Evolutionary conservation across 2,113 vertebrate species (phyloP).

Genomic region (Carassius auratus): DNA sequence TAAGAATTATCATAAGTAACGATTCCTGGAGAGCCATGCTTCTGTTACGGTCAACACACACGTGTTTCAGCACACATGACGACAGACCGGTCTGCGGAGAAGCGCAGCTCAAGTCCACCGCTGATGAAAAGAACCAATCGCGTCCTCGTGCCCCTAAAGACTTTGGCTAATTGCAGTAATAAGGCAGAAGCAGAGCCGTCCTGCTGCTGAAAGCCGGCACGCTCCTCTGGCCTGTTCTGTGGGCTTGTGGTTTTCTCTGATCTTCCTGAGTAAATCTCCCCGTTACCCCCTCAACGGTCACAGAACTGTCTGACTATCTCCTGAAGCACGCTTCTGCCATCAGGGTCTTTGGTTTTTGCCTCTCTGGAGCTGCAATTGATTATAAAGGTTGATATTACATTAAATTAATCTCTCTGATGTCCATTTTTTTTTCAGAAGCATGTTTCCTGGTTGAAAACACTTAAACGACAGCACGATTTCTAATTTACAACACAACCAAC

Average conservation of each 20-base stretch:
- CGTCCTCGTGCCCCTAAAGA: conserved; percentile 65
- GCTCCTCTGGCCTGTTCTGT: conserved; percentile 36
- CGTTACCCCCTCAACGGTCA: neutral
- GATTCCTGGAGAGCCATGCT: neutral
- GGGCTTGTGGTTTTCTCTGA: conserved; percentile 49
- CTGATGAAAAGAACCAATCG: conserved; percentile 72
- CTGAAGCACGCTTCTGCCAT: conserved; percentile 9
- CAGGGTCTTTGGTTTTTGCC: conserved; percentile 2
- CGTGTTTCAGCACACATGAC: neutral
- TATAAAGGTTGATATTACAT: conserved; percentile 10
- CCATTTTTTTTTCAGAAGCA: neutral
- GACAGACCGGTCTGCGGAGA: conserved; percentile 32
- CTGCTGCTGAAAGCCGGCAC: conserved; percentile 33
- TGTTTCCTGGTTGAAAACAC: conserved; percentile 14
- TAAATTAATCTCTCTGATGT: neutral
- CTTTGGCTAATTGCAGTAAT: conserved; percentile 74
- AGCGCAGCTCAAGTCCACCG: conserved; percentile 28
- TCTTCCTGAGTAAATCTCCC: conserved; percentile 18
- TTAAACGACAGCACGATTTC: neutral
- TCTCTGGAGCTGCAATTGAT: conserved; percentile 26
- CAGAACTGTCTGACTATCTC: conserved; percentile 2
- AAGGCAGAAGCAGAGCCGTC: conserved; percentile 47
- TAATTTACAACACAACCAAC: neutral
- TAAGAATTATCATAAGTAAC: neutral
- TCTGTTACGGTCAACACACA: neutral